phyloP scores from a whole-genome alignment of 1,140 invertebrate species.

The Teleopsis dalmanni region DNA sequence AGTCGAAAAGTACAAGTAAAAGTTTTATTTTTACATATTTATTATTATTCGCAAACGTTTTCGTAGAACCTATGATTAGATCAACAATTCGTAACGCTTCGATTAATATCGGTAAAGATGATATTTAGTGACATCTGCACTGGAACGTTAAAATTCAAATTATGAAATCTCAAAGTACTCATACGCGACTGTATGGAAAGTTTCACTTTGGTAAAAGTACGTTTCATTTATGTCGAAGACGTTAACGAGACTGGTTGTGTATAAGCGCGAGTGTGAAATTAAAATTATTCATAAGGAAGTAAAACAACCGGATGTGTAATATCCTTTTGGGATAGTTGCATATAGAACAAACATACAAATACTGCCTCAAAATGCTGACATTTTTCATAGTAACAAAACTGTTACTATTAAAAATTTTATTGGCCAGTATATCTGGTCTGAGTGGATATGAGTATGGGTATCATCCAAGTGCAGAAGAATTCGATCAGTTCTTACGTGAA shows the following conservation, averaged over 20 bases:
- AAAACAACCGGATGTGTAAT: too few species aligned
- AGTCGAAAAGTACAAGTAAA: not conserved
- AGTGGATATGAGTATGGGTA: constrained; percentile 32
- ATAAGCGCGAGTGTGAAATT: not conserved
- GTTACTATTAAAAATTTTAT: constrained; percentile 19
- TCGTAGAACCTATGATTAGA: constrained; percentile 37
- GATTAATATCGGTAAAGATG: constrained; percentile 33
- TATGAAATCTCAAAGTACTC: not conserved
- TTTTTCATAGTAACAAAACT: constrained; percentile 10
- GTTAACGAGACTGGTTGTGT: too few species aligned
- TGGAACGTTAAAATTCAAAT: constrained; percentile 34
- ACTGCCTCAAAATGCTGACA: constrained; percentile 9
- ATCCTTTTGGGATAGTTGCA: too few species aligned
- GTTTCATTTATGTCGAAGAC: too few species aligned
- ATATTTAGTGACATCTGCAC: constrained; percentile 20
- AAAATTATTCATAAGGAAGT: not conserved
- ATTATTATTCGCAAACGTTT: not conserved
- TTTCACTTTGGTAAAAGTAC: too few species aligned
- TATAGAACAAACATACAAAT: too few species aligned
- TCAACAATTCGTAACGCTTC: constrained; percentile 38
- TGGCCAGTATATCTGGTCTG: constrained; percentile 18
- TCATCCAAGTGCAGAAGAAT: constrained; percentile 41
- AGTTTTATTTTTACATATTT: not conserved
- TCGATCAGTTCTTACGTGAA: constrained; percentile 29
- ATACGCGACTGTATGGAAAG: not conserved